Conservation (phyloP, 1,140 invertebrate species). For the Macrotrachela quadricornifera region DNA sequence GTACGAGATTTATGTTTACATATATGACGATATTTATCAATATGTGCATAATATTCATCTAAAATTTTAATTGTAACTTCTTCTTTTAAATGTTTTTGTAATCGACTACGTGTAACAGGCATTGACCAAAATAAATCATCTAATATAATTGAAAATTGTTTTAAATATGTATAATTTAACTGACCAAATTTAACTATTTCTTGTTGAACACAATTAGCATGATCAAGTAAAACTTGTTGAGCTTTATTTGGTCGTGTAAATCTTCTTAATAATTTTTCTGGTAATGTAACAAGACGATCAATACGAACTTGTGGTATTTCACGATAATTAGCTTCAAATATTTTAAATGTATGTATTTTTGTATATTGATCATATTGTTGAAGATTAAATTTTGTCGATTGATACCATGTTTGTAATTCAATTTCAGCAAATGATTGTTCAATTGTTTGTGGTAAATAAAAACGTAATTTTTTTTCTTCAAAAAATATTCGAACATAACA, state of each 20-base stretch:
- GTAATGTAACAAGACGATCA: slow-evolving; percentile 54
- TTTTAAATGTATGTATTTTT: slow-evolving; percentile 93
- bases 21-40: slow-evolving; percentile 49
- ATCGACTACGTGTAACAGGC: slow-evolving; percentile 39
- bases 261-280: slow-evolving; percentile 9
- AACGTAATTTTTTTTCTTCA: no score
- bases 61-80: slow-evolving; percentile 87
- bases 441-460: no score
- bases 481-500: no score
- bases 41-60: slow-evolving; percentile 83
- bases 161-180: slow-evolving; percentile 63
- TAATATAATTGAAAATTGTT: slow-evolving; percentile 54
- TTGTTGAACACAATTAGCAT: slow-evolving; percentile 40
- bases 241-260: slow-evolving; percentile 10
- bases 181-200: slow-evolving; percentile 87
- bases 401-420: slow-evolving; percentile 72
- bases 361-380: slow-evolving; percentile 94
- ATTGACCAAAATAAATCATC: slow-evolving; percentile 39
- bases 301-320: slow-evolving; percentile 84
- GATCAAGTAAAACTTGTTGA: slow-evolving; percentile 13
- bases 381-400: slow-evolving; percentile 46
- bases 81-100: slow-evolving; percentile 82
- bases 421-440: slow-evolving; percentile 35
- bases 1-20: slow-evolving; percentile 79
- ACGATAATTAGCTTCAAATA: slow-evolving; percentile 95